A percentile compares a stretch with the other conserved stretches of the same genome.
phyloP scores from a whole-genome alignment of 2,888 invertebrate genomes.

The Microctonus brassicae region DNA sequence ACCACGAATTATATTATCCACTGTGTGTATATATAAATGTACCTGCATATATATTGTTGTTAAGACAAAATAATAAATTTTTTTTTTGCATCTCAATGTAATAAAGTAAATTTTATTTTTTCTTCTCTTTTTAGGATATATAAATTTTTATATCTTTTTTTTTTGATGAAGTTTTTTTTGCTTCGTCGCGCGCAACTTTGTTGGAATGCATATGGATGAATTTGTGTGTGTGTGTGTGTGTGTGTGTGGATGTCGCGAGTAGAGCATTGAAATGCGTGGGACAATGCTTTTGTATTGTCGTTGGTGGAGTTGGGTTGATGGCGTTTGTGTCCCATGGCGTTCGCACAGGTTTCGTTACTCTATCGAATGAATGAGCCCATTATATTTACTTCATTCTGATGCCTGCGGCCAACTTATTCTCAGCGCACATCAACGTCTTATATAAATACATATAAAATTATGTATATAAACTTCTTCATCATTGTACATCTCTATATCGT shows the following conservation, averaged over 20 bases:
- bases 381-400: constrained; percentile 52
- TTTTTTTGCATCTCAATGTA: background rate
- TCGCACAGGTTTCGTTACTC: constrained; percentile 49
- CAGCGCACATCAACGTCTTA: background rate
- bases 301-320: constrained; percentile 45
- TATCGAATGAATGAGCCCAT: constrained; percentile 54
- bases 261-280: constrained; percentile 52
- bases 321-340: constrained; percentile 41
- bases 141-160: too few relatives aligned
- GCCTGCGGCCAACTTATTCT: background rate
- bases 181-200: background rate
- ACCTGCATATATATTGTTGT: too few relatives aligned
- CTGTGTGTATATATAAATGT: too few relatives aligned
- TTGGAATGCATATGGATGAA: background rate
- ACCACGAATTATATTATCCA: too few relatives aligned
- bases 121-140: too few relatives aligned
- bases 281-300: constrained; percentile 56
- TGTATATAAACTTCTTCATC: background rate
- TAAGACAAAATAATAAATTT: background rate
- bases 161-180: background rate
- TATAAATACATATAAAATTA: background rate
- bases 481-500: constrained; percentile 2
- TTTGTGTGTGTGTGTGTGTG: background rate
- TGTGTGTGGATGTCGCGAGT: constrained; percentile 42
- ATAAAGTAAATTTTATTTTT: background rate